A percentile compares a stretch with the other conserved stretches of the same genome.
Evolutionary conservation across 2,797 vertebrate species (phyloP).

Genomic region (Takifugu ocellatus): DNA sequence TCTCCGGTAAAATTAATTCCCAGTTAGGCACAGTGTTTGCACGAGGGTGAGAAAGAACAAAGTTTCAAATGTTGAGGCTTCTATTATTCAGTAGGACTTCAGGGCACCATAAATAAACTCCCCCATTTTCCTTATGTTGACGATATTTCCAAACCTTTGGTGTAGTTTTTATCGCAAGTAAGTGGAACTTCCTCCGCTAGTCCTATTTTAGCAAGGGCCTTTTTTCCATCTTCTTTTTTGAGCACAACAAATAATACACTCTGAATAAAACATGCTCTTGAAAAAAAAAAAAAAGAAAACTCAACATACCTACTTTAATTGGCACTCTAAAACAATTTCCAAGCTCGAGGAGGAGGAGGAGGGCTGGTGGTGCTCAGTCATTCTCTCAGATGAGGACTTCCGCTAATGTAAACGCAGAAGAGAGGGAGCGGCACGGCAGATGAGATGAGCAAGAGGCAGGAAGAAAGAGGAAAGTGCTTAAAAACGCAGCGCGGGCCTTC

Average conservation of each 20-base stretch:
- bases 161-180: slow-evolving; percentile 69
- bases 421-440: slow-evolving; percentile 63
- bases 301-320: slow-evolving; percentile 77
- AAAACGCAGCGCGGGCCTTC: slow-evolving; percentile 63
- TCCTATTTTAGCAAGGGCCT: slow-evolving; percentile 61
- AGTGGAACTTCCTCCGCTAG: slow-evolving; percentile 62
- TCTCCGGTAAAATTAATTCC: slow-evolving; percentile 45
- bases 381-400: slow-evolving; percentile 80
- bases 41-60: slow-evolving; percentile 46
- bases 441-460: slow-evolving; percentile 68
- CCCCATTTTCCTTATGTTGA: slow-evolving; percentile 62
- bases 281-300: slow-evolving; percentile 35
- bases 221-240: slow-evolving; percentile 34
- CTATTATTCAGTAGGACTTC: slow-evolving; percentile 68
- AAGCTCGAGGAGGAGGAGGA: slow-evolving; percentile 39
- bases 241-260: slow-evolving; percentile 72
- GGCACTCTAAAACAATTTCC: slow-evolving; percentile 78
- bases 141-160: slow-evolving; percentile 65
- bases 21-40: slow-evolving; percentile 46
- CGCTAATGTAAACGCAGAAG: slow-evolving; percentile 74
- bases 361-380: slow-evolving; percentile 64
- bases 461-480: slow-evolving; percentile 73
- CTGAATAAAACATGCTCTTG: slow-evolving; percentile 68
- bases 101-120: slow-evolving; percentile 67
- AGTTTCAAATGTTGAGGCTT: slow-evolving; percentile 57